Base-by-base conservation (phyloP, 2,888 invertebrate species). In the Endotricha flammealis region DNA sequence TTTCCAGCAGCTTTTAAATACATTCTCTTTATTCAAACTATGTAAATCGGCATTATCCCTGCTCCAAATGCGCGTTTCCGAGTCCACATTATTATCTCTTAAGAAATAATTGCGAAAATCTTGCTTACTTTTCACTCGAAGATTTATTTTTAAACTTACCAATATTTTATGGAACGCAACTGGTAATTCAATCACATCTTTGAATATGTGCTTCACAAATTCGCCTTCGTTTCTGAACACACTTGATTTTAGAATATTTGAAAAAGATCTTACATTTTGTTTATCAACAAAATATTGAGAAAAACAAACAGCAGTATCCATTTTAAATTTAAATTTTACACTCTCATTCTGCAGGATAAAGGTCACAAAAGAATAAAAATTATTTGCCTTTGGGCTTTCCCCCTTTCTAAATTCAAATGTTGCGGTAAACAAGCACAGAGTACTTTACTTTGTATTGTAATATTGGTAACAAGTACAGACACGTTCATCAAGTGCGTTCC, bases 221-320 rank as follows among this genome's bases (percentile, higher is more conserved):
- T 25, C 17, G 20, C 59, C 56, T 32, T 53, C 52, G 30, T 53
- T 50, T 46, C 64, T 73, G n/a, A 73, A 42, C 42, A 64, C 45
- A 39, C 61, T 64, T 12, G 48, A 39, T 49, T 71, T 68, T 11
- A 78, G 24, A 46, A 79, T 48, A 52, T 78, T 80, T 34, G 49
- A 53, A 44, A 64, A 74, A 1, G 81, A 79, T 37, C 86, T 60
- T 23, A 80, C 57, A 53, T 83, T 80, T 56, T 79, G 76, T 55
- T 83, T 86, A 51, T 82, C 80, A 3, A 67, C 60, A 48, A 85
- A 85, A 46, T 69, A 58, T 42, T 75, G 65, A 1, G 82, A 70
- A 39, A 77, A 54, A 53, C 79, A 80, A 36, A 75, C 38, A 0
- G 68, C 60, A 7, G 24, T 39, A 31, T 66, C 64, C 74, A 81